Conservation (phyloP, 1,140 invertebrate species). For the Lordiphosa clarofinis region DNA sequence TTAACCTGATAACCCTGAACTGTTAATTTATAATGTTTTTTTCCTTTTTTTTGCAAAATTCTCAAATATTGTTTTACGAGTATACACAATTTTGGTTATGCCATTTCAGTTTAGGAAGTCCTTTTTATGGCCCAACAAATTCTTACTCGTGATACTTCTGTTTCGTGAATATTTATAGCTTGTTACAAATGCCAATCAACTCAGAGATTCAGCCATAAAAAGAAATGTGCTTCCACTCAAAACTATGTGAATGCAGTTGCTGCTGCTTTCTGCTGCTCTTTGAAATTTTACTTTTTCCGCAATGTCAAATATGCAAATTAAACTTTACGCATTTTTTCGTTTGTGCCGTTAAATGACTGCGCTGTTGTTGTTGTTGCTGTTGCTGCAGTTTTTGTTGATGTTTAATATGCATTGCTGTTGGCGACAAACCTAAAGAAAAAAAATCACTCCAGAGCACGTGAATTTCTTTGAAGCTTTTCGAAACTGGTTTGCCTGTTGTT, state of each 20-base stretch:
- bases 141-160: too few relatives aligned
- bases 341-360: conserved; percentile 53
- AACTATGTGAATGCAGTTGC: neutral
- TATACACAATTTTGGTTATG: too few relatives aligned
- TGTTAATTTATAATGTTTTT: too few relatives aligned
- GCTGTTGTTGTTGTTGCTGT: conserved; percentile 22
- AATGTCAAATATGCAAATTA: conserved; percentile 60
- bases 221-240: neutral
- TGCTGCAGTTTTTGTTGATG: conserved; percentile 30
- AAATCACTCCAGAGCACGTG: conserved; percentile 59
- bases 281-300: conserved; percentile 30
- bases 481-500: conserved; percentile 54
- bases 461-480: conserved; percentile 62
- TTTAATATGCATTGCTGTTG: conserved; percentile 52
- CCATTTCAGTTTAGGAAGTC: too few relatives aligned
- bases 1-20: too few relatives aligned
- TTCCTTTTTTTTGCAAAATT: too few relatives aligned
- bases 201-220: conserved; percentile 8
- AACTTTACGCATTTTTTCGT: conserved; percentile 52
- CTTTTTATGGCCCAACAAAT: too few relatives aligned
- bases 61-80: too few relatives aligned
- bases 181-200: conserved; percentile 5
- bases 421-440: conserved; percentile 24
- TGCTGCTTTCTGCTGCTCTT: conserved; percentile 12
- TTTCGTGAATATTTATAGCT: too few relatives aligned